These are phyloP conservation scores for Parascotia fuliginaria DNA, from an alignment of 2,888 invertebrate genomes.

Conservation along the genomic window DNA sequence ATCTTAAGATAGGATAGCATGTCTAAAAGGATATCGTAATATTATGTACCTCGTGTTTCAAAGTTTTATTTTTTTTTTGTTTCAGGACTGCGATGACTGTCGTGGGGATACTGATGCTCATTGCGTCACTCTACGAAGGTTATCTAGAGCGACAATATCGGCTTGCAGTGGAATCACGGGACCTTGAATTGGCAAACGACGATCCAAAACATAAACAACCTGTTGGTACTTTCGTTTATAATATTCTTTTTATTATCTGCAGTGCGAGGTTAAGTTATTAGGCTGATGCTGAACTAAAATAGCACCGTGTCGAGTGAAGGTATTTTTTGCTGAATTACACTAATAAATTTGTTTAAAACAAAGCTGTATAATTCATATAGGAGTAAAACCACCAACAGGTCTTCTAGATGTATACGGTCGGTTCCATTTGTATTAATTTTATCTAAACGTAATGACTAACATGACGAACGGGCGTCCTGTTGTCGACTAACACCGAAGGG, in stretches of 20 bases:
- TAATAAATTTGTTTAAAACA: slow-evolving; percentile 7
- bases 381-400: too few species aligned
- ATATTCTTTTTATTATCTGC: slow-evolving; percentile 18
- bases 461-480: slow-evolving; percentile 8
- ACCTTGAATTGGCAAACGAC: slow-evolving; percentile 76
- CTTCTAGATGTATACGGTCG: too few species aligned
- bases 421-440: slow-evolving; percentile 18
- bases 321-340: slow-evolving; percentile 1
- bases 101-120: slow-evolving; percentile 84
- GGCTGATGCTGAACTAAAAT: slow-evolving; percentile 1
- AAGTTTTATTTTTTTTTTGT: slow-evolving; percentile 12
- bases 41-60: background rate
- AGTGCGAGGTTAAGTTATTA: slow-evolving; percentile 2
- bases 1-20: too few species aligned
- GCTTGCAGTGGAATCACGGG: slow-evolving; percentile 66
- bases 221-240: slow-evolving; percentile 69
- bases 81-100: slow-evolving; percentile 81
- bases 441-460: slow-evolving; percentile 23
- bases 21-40: too few species aligned
- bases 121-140: slow-evolving; percentile 88
- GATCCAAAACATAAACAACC: slow-evolving; percentile 73
- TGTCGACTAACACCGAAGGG: slow-evolving; percentile 12
- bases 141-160: slow-evolving; percentile 76
- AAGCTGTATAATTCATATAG: too few species aligned
- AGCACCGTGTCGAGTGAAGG: background rate